phyloP scores from a whole-genome alignment of 2,888 invertebrate species.

The Amiota mariae region DNA sequence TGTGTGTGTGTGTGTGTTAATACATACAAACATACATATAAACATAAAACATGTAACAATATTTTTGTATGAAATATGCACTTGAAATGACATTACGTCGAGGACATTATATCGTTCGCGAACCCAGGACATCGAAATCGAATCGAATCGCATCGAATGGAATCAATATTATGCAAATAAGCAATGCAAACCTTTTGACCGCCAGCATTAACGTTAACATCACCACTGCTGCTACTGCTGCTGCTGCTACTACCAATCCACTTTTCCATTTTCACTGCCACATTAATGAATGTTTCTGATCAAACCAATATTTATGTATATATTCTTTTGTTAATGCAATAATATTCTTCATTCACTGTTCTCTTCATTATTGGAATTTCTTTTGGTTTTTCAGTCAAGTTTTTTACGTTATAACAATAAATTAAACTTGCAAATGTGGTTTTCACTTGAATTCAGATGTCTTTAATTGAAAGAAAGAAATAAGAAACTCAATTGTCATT shows the following conservation, averaged over 20 bases:
- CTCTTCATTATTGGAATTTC: too few species aligned
- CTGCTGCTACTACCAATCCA: neutral
- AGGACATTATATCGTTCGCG: neutral
- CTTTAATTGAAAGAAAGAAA: too few species aligned
- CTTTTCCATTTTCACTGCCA: neutral
- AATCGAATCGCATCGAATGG: conserved; percentile 41
- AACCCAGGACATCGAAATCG: conserved; percentile 15
- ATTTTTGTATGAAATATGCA: conserved; percentile 24
- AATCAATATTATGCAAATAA: conserved; percentile 59
- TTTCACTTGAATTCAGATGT: too few species aligned
- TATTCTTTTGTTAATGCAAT: too few species aligned
- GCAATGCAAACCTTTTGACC: conserved; percentile 13
- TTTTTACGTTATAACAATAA: too few species aligned
- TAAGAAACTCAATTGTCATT: too few species aligned
- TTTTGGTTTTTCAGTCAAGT: too few species aligned
- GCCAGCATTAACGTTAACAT: neutral
- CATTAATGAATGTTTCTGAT: neutral
- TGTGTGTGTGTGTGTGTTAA: conserved; percentile 19
- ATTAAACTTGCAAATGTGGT: too few species aligned
- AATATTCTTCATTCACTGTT: too few species aligned
- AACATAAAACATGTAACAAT: conserved; percentile 2
- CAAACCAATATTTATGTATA: too few species aligned
- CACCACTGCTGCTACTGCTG: neutral
- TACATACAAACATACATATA: too few species aligned
- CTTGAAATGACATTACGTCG: conserved; percentile 36